A percentile compares a stretch with the other conserved stretches of the same genome.
Evolutionary conservation across 2,113 vertebrate species (phyloP).

Genomic region (Sigmodon hispidus): DNA sequence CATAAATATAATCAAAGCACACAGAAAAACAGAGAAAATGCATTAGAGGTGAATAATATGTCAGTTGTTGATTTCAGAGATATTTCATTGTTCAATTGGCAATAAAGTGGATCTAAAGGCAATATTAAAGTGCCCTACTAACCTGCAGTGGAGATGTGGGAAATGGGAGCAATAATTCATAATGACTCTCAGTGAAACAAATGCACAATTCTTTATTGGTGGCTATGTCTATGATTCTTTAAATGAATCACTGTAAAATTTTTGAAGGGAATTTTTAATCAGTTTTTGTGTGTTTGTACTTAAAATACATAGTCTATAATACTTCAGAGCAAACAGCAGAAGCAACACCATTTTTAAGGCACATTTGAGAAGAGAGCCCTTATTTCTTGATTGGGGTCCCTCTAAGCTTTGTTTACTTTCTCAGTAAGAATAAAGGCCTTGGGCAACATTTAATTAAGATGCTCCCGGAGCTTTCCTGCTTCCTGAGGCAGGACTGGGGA

Average conservation of each 20-base stretch:
- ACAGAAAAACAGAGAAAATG: background rate
- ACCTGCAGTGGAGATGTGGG: background rate
- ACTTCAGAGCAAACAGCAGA: conserved; percentile 30
- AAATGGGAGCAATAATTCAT: accelerated
- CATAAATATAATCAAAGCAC: background rate
- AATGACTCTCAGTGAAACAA: background rate
- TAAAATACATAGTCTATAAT: conserved; percentile 26
- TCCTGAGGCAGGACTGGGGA: conserved; percentile 51
- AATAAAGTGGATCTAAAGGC: background rate
- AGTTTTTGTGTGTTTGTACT: conserved; percentile 7
- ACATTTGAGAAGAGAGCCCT: conserved; percentile 27
- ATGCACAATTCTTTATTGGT: background rate
- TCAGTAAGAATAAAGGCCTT: conserved; percentile 68
- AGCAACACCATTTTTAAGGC: conserved; percentile 51
- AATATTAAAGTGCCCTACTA: background rate
- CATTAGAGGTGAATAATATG: background rate
- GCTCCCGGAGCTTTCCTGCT: conserved; percentile 62
- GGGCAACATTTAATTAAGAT: conserved; percentile 77
- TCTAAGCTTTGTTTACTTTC: conserved; percentile 75
- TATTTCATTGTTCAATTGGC: background rate
- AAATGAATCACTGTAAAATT: background rate
- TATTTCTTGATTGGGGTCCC: background rate
- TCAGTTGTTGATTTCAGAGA: background rate
- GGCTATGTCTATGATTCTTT: background rate
- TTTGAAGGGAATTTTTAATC: background rate